These are phyloP conservation scores for Zosterops hypoxanthus DNA, from an alignment of 2,113 vertebrate species.

Conservation along the genomic window DNA sequence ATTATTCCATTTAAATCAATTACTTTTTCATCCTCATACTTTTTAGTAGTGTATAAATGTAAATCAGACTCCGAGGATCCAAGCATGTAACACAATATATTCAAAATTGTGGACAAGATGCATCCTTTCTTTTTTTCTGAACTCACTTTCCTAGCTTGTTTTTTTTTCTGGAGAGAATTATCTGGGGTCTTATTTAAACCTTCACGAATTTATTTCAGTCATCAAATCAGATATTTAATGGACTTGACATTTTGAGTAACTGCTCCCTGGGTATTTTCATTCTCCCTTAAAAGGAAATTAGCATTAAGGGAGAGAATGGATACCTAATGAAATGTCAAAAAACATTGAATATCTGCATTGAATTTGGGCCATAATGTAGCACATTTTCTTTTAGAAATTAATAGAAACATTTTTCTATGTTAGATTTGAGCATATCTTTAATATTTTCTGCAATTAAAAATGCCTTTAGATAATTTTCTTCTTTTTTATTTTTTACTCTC, in stretches of 20 bases:
- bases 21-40: background rate
- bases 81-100: background rate
- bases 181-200: background rate
- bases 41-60: background rate
- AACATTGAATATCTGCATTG: background rate
- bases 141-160: background rate
- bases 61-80: background rate
- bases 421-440: background rate
- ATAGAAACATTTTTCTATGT: background rate
- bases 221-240: conserved; percentile 15
- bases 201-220: background rate
- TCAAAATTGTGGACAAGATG: background rate
- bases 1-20: background rate
- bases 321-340: conserved; percentile 27
- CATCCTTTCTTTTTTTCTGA: background rate
- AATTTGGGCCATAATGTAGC: background rate
- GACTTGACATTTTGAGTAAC: conserved; percentile 38
- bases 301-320: background rate
- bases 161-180: background rate
- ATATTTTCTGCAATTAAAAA: background rate
- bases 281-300: background rate
- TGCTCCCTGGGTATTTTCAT: background rate
- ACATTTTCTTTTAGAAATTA: background rate
- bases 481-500: background rate
- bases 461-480: background rate